These are phyloP conservation scores for Theristus sp. DNA, from an alignment of 2,888 invertebrate species.

Conservation along the genomic window DNA sequence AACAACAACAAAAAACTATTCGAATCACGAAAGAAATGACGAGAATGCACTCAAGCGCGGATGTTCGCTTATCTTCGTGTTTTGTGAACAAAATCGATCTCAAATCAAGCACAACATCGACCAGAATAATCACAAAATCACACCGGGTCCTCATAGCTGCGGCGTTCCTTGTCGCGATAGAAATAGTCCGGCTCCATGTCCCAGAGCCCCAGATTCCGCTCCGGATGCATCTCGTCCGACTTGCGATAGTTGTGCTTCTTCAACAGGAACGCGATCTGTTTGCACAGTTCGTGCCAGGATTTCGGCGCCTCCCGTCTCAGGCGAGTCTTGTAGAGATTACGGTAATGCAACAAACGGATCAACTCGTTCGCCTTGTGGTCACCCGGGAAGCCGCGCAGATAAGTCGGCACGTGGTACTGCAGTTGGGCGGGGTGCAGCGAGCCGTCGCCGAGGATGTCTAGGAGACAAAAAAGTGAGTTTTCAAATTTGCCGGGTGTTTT, in stretches of 20 bases:
- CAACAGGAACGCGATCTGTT: constrained; percentile 25
- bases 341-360: constrained; percentile 26
- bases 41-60: no score
- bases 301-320: constrained; percentile 18
- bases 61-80: not conserved
- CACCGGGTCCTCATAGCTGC: not conserved
- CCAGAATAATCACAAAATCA: not conserved
- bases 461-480: constrained; percentile 6
- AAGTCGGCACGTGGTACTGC: constrained; percentile 62
- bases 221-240: constrained; percentile 24
- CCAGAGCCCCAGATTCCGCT: constrained; percentile 26
- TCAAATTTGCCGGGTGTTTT: not conserved
- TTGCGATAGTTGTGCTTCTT: constrained; percentile 28
- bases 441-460: constrained; percentile 67
- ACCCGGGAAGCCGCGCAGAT: constrained; percentile 66
- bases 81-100: not conserved
- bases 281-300: constrained; percentile 25
- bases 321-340: constrained; percentile 8
- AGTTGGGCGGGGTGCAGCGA: constrained; percentile 61
- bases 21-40: no score
- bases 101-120: not conserved
- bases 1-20: no score
- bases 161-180: constrained; percentile 22
- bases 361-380: constrained; percentile 32
- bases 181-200: constrained; percentile 26